Evolutionary conservation across 2,888 invertebrate genomes (phyloP).

Genomic region (Andrena bicolor): DNA sequence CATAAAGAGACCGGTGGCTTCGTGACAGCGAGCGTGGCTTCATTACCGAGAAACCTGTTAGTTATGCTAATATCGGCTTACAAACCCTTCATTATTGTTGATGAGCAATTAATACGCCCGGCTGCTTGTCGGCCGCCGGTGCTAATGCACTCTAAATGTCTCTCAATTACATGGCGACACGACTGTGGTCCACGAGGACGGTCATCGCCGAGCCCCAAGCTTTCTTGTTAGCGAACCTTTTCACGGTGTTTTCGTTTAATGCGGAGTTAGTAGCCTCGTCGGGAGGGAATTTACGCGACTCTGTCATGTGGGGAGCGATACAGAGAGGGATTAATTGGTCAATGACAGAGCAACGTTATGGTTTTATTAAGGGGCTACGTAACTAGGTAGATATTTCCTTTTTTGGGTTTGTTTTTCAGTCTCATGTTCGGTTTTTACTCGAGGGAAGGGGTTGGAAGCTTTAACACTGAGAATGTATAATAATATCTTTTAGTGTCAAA

Average conservation of each 20-base stretch:
- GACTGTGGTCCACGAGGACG: conserved; percentile 61
- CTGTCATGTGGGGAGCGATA: neutral
- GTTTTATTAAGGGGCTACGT: too few relatives aligned
- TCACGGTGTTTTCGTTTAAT: conserved; percentile 29
- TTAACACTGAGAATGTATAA: too few relatives aligned
- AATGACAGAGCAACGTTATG: too few relatives aligned
- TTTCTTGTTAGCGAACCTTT: conserved; percentile 36
- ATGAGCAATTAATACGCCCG: conserved; percentile 84
- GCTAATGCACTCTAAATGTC: conserved; percentile 81
- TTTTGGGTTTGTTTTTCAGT: too few relatives aligned
- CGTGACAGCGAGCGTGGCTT: conserved; percentile 77
- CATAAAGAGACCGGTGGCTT: conserved; percentile 67
- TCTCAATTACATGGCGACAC: conserved; percentile 82
- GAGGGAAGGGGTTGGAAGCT: too few relatives aligned
- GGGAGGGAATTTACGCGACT: conserved; percentile 19
- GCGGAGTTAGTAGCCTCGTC: conserved; percentile 48
- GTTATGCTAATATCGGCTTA: conserved; percentile 84
- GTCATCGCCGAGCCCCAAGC: conserved; percentile 35
- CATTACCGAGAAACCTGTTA: conserved; percentile 82
- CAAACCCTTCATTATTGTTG: conserved; percentile 84
- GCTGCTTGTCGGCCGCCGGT: conserved; percentile 72
- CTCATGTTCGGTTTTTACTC: too few relatives aligned
- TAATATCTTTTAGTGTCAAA: too few relatives aligned
- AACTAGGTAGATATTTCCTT: too few relatives aligned
- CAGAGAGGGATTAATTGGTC: neutral